phyloP scores from a whole-genome alignment of 2,797 vertebrate genomes.

The Lacerta bilineata region DNA sequence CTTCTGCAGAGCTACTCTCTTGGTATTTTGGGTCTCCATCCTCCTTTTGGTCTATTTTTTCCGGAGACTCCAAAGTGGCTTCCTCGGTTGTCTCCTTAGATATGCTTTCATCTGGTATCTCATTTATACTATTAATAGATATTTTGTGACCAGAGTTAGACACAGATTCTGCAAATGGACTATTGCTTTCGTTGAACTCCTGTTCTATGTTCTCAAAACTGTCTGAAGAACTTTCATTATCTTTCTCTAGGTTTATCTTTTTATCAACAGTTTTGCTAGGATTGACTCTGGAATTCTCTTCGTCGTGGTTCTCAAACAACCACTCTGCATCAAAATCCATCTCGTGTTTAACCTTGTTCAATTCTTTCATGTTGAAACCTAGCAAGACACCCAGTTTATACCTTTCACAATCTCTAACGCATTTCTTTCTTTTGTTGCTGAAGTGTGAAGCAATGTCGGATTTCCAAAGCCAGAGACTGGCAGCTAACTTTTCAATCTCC shows the following conservation, averaged over 20 bases:
- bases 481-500: slow-evolving; percentile 94
- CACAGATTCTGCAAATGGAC: slow-evolving; percentile 72
- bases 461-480: slow-evolving; percentile 97
- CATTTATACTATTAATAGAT: slow-evolving; percentile 49
- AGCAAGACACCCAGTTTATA: slow-evolving; percentile 88
- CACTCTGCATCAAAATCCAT: slow-evolving; percentile 86
- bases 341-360: slow-evolving; percentile 89
- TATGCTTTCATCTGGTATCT: slow-evolving; percentile 72
- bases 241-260: slow-evolving; percentile 86
- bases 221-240: slow-evolving; percentile 87
- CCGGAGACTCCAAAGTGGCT: slow-evolving; percentile 61
- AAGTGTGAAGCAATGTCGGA: slow-evolving; percentile 97
- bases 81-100: slow-evolving; percentile 74
- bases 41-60: slow-evolving; percentile 71
- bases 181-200: slow-evolving; percentile 78
- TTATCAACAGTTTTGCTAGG: slow-evolving; percentile 89
- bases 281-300: slow-evolving; percentile 88
- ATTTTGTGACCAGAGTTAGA: slow-evolving; percentile 74
- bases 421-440: slow-evolving; percentile 91
- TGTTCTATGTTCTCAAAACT: slow-evolving; percentile 80
- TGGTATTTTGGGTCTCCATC: slow-evolving; percentile 71
- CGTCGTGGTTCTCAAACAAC: slow-evolving; percentile 82
- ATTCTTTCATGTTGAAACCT: slow-evolving; percentile 94
- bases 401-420: slow-evolving; percentile 89
- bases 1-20: slow-evolving; percentile 75